Conservation (phyloP, 2,797 vertebrate species). For the Sarcophilus harrisii region DNA sequence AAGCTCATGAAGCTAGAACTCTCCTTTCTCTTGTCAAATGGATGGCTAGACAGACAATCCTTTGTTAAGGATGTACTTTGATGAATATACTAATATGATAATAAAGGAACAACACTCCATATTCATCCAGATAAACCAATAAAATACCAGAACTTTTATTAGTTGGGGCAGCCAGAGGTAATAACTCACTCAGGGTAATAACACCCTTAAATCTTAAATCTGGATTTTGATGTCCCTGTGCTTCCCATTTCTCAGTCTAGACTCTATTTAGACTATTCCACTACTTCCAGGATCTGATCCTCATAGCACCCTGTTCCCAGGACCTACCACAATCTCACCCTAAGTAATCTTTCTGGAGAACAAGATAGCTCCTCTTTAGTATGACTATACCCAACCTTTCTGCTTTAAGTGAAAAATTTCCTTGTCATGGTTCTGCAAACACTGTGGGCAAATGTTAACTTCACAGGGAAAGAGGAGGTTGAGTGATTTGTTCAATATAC, state of each 20-base stretch:
- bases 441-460: background rate
- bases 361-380: background rate
- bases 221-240: background rate
- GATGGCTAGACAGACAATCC: background rate
- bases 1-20: background rate
- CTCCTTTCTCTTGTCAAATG: background rate
- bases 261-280: background rate
- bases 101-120: background rate
- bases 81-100: background rate
- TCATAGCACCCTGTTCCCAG: too few species aligned
- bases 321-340: too few species aligned
- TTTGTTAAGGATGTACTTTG: background rate
- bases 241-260: background rate
- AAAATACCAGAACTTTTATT: background rate
- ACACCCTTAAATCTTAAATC: background rate
- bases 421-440: background rate
- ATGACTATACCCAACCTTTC: background rate
- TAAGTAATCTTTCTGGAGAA: too few species aligned
- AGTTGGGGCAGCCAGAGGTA: background rate
- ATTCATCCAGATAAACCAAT: background rate
- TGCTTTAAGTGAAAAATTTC: background rate
- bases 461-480: background rate
- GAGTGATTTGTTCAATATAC: background rate
- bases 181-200: background rate
- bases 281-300: background rate